phyloP scores from a whole-genome alignment of 2,888 invertebrate genomes.

The Magallana nippona region DNA sequence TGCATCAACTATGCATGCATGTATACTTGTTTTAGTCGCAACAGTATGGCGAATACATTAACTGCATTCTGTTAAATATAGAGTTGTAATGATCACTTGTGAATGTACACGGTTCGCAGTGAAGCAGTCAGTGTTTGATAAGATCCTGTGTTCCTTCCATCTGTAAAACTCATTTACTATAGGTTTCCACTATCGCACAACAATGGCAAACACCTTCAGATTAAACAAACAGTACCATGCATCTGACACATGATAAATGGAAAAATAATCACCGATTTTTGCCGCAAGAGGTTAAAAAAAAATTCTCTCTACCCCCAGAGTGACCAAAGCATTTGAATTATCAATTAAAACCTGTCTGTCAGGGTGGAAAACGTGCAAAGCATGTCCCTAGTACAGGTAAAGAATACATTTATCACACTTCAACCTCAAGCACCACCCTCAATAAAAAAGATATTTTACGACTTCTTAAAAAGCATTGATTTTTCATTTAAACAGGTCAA shows the following conservation, averaged over 20 bases:
- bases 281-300: not conserved
- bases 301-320: not conserved
- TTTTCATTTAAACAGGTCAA: not conserved
- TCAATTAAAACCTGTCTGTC: not conserved
- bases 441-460: not conserved
- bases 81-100: not conserved
- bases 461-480: slow-evolving; percentile 5
- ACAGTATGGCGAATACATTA: slow-evolving; percentile 1
- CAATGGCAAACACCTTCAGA: slow-evolving; percentile 24
- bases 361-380: not conserved
- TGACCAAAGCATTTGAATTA: not conserved
- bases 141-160: slow-evolving; percentile 3
- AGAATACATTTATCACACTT: not conserved
- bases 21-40: not conserved
- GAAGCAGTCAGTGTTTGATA: not conserved
- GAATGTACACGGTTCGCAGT: not conserved
- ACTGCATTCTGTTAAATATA: not conserved
- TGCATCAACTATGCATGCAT: not conserved
- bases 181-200: not conserved
- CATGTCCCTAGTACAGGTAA: not conserved
- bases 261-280: not conserved
- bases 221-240: slow-evolving; percentile 1
- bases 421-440: not conserved
- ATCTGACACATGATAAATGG: slow-evolving; percentile 26
- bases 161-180: slow-evolving; percentile 27